phyloP scores from a whole-genome alignment of 2,797 vertebrate species.

The Chelon auratus region DNA sequence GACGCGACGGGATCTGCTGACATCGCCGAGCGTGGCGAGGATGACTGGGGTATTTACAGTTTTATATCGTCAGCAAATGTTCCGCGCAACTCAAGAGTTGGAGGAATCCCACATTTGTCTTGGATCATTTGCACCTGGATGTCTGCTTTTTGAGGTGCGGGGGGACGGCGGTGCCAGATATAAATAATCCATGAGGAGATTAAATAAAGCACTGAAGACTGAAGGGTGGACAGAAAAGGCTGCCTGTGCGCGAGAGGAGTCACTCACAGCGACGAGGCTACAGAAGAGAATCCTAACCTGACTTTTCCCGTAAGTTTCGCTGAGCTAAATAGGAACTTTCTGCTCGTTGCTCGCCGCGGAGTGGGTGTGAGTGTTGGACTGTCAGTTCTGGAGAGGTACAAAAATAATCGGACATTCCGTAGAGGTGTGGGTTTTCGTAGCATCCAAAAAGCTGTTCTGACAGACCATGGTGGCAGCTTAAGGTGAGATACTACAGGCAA shows the following conservation, averaged over 20 bases:
- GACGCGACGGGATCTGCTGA: constrained; percentile 10
- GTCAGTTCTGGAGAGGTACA: background rate
- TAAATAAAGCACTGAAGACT: background rate
- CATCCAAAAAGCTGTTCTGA: background rate
- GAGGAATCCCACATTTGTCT: background rate
- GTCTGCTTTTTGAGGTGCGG: background rate
- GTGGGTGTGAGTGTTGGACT: background rate
- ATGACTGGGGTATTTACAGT: constrained; percentile 34
- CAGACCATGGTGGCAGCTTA: background rate
- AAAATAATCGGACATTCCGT: background rate
- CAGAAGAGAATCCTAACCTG: background rate
- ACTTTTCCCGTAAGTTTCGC: background rate
- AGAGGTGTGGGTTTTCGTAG: background rate
- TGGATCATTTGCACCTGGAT: constrained; percentile 11
- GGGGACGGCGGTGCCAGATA: background rate
- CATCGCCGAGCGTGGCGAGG: constrained; percentile 16
- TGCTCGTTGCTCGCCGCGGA: background rate
- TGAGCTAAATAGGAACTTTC: background rate
- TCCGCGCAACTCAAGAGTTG: constrained; percentile 23
- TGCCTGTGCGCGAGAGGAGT: background rate
- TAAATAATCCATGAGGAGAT: constrained; percentile 2
- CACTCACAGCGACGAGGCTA: background rate
- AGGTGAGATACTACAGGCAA: no score
- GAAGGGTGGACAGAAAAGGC: background rate
- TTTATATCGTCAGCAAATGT: constrained; percentile 41